phyloP scores from a whole-genome alignment of 64 coral and sea anemone species.

The Cladopsammia gracilis region DNA sequence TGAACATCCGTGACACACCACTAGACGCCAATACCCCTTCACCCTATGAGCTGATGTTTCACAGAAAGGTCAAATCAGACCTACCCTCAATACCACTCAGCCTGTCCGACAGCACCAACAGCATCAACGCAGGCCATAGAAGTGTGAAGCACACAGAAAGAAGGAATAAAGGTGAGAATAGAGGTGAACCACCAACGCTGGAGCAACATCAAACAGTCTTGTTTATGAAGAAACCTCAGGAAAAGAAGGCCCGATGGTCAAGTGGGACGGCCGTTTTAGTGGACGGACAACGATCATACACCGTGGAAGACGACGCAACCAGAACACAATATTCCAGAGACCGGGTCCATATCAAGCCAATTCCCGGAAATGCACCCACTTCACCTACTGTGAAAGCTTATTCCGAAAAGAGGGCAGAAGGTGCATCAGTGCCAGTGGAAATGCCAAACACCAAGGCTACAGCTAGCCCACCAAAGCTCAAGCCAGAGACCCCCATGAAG shows the following conservation, averaged over 20 bases:
- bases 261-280: too few relatives aligned
- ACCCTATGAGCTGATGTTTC: not conserved
- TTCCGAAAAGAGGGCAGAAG: constrained; percentile 81
- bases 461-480: constrained; percentile 40
- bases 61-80: too few relatives aligned
- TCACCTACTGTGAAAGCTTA: too few relatives aligned
- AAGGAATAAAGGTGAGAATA: constrained; percentile 79
- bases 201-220: too few relatives aligned
- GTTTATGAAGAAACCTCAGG: too few relatives aligned
- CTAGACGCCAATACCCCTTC: constrained; percentile 84
- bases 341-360: too few relatives aligned
- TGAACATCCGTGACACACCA: constrained; percentile 86
- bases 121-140: constrained; percentile 85
- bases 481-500: constrained; percentile 64
- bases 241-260: too few relatives aligned
- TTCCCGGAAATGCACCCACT: too few relatives aligned
- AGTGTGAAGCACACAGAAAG: constrained; percentile 79
- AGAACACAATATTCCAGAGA: too few relatives aligned
- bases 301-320: too few relatives aligned
- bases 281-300: too few relatives aligned
- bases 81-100: constrained; percentile 67
- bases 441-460: constrained; percentile 81
- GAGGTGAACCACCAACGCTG: constrained; percentile 83
- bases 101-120: constrained; percentile 83
- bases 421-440: constrained; percentile 81